Evolutionary conservation across 2,113 vertebrate species (phyloP).

Genomic region (Glaucidium brasilianum): DNA sequence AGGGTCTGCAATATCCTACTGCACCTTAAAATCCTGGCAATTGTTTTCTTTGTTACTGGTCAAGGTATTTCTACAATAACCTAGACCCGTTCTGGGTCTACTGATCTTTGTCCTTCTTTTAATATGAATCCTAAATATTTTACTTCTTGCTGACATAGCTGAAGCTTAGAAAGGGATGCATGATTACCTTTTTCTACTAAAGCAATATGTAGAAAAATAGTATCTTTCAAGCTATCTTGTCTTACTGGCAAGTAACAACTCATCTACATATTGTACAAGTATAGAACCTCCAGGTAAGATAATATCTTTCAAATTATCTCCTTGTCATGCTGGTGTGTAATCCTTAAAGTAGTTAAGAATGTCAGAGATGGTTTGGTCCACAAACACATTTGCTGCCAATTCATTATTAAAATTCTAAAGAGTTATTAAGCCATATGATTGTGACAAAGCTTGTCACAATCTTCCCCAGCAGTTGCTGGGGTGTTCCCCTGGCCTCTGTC

Average conservation of each 20-base stretch:
- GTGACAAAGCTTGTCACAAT: not conserved
- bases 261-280: not conserved
- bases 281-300: not conserved
- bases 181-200: not conserved
- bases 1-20: not conserved
- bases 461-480: not conserved
- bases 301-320: not conserved
- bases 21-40: not conserved
- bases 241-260: not conserved
- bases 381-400: not conserved
- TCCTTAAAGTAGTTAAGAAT: not conserved
- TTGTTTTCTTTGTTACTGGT: not conserved
- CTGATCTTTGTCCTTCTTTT: not conserved
- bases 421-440: rapidly evolving
- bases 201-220: not conserved
- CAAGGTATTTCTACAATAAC: not conserved
- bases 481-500: not conserved
- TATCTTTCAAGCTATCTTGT: not conserved
- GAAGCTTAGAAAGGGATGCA: not conserved
- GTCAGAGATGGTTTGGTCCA: not conserved
- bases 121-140: not conserved
- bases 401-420: not conserved
- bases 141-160: not conserved
- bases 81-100: rapidly evolving
- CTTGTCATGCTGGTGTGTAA: not conserved